Evolutionary conservation across 1,140 invertebrate genomes (phyloP), one percentile per base, ranked within the genome.

Genomic region (Trichonephila inaurata): DNA sequence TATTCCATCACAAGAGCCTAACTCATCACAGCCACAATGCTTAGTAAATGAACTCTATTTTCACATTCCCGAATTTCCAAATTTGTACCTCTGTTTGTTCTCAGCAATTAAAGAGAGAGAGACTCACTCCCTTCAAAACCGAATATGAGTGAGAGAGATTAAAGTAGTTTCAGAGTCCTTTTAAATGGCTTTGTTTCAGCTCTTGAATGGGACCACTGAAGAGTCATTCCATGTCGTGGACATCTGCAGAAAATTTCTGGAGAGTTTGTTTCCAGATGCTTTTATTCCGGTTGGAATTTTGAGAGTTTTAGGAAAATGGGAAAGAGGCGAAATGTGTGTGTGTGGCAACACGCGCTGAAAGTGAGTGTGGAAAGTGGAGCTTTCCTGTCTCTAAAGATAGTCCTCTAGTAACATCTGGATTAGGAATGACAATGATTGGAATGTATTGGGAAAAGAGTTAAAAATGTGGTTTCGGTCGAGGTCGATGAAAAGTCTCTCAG

Each of bases 171-270:
- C 51, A 51, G 51, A 51, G 10, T 51, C 21, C 28, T 81, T 24
- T 33, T 81, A 28, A 28, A 28, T 81, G 28, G n/a, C 72, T 33
- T 16, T 40, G n/a, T 33, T 33, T 24, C 72, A 19, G n/a, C 28
- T 21, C 28, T 44, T 81, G 28, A 40, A 81, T 33, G 72, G 8
- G 51, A 19, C 72, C 28, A 33, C 28, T 33, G n/a, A 81, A 44
- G 28, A 81, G 18, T 8, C 51, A 51, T 51, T 51, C 51, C 51
- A 10, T 81, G 72, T 33, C 28, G 40, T 12, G 72, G 72, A 81
- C 72, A 24, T 40, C 72, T 81, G n/a, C 72, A 81, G 72, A 81
- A 28, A 44, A 81, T 81, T 81, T 81, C 72, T 64, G 72, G 10
- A 16, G 28, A 81, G 72, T 81, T 5, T 64, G 19, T 64, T 44